A percentile compares a stretch with the other conserved stretches of the same genome.
phyloP scores from a whole-genome alignment of 2,797 vertebrate genomes.

The Tinamus major region DNA sequence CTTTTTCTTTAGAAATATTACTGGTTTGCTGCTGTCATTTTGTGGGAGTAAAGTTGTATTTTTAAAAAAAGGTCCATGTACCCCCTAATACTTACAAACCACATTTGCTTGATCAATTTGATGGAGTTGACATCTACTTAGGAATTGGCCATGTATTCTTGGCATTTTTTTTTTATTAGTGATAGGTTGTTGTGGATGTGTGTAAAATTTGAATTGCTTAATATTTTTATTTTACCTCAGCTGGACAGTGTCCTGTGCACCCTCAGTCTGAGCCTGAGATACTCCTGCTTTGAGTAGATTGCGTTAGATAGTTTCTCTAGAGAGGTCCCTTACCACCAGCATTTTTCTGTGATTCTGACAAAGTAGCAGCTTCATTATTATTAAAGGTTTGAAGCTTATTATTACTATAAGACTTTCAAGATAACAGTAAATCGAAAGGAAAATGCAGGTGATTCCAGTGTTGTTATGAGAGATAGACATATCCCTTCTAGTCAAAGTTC shows the following conservation, averaged over 20 bases:
- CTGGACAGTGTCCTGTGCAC: not conserved
- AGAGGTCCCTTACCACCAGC: not conserved
- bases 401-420: not conserved
- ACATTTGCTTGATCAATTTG: not conserved
- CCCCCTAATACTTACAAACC: not conserved
- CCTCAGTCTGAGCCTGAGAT: not conserved
- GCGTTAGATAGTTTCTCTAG: not conserved
- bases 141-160: not conserved
- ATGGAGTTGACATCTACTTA: not conserved
- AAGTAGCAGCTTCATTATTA: not conserved
- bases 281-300: not conserved
- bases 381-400: not conserved
- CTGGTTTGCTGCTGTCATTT: not conserved
- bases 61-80: not conserved
- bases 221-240: not conserved
- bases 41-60: accelerated
- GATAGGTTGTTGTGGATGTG: not conserved
- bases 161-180: not conserved
- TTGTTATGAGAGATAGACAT: not conserved
- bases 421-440: not conserved
- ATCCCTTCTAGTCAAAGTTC: not conserved
- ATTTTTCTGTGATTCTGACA: not conserved
- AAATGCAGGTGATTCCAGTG: not conserved
- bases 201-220: not conserved
- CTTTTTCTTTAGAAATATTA: not conserved